Base-by-base conservation (phyloP, 1,140 invertebrate genomes). In the Brachionus rubens region DNA sequence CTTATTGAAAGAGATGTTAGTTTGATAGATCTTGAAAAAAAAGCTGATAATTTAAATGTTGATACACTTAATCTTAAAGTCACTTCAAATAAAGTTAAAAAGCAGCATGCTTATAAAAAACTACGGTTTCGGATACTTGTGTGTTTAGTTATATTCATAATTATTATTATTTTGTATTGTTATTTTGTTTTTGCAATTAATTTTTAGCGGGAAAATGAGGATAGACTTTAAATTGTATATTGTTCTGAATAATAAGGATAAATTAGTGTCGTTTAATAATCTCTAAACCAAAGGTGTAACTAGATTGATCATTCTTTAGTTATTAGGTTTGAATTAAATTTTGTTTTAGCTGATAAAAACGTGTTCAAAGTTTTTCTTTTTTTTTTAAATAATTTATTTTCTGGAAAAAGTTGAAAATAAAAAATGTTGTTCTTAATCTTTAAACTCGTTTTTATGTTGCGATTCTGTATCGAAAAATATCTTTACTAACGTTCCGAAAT, bases 21-120 rank as follows among this genome's bases (percentile, higher is more conserved):
- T 41, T 28, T 65, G 24, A 65, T 65, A 36, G 59, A 65, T 43
- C 24, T 65, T 19, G 59, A 65, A 41, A 36, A 21, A 12, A 65
- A 65, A 65, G 59, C 59, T 41, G 59, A 65, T 24, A 65, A 43
- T 43, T 43, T 65, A 12, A 65, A 21, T 26, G 4, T 5, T 21
- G 59, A 65, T 43, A 24, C 59, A 24, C 33, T 65, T 7, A 28
- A 65, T 21, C 30, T 65, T 30, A 65, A 65, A 41, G 26, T 43
- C 10, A 65, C 59, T 43, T 65, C 59, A 24, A 43, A 10, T 14
- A 65, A 43, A 21, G 24, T 65, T 12, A 65, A 65, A 36, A 65
- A 65, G 30, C 24, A 24, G 5, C 41, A 65, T 24, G 24, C 16
- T 2, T 43, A 43, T 41, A 65, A 65, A 65, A 65, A 65, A 41